Evolutionary conservation across 2,113 vertebrate species (phyloP), one percentile per base, ranked within the genome.

Genomic region (Gnathonemus echidnorhynchus): DNA sequence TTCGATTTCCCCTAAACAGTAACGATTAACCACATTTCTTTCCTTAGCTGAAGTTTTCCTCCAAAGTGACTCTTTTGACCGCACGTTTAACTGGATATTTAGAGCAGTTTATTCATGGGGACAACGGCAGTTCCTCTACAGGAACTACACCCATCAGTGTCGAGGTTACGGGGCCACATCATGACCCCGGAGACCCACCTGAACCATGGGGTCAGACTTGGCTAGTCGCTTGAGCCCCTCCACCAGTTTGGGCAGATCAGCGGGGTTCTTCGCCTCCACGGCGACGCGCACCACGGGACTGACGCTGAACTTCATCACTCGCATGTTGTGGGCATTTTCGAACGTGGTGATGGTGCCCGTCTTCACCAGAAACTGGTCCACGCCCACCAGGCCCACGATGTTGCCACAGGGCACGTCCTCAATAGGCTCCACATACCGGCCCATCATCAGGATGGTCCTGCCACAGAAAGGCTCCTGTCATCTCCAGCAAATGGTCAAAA

Each of bases 391-490:
- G 58, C 95, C 94, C 35, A 95, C 94, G 53, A 94, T 94, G 92
- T 94, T 95, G n/a, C 94, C 94, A 53, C 94, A 95, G 89, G 95
- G 94, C 50, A 95, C 94, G 39, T 96, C 94, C 91, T 96, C 95
- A 86, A 96, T 94, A 90, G 94, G 95, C 90, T 95, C 95, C 74
- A 95, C 92, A 19, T 95, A 96, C 52, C 53, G 89, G 39, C 94
- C 95, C 95, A 94, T 95, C 94, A 95, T 95, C 90, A 96, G 92
- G 90, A 96, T 93, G 77, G 93, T 96, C 92, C 95, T 95, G 91
- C 17, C 58, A 17, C 6, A 42, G 45, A 48, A 21, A 89, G 52
- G 35, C 21, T 35, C 45, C 10, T 3, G 88, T 35, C 42, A 70
- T 46, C 53, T 66, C 45, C 53, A 45, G 35, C 39, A 24, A 39